Base-by-base conservation (phyloP, 2,888 invertebrate genomes). In the Oxycera nigricornis region DNA sequence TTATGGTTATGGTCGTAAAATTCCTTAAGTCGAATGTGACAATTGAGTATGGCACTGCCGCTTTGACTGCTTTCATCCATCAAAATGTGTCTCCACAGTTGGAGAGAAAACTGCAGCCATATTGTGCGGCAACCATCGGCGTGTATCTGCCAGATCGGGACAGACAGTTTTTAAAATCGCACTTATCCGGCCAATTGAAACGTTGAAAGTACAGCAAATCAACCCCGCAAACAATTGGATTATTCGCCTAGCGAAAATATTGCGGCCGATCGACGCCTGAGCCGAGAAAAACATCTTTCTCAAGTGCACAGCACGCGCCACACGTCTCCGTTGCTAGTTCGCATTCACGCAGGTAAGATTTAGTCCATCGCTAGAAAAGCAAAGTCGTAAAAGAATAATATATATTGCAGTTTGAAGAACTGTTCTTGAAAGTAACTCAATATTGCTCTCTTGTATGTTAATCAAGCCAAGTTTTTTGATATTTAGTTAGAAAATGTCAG, bases 121-220 rank as follows among this genome's bases (percentile, higher is more conserved):
- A 75, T 73, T 75, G 75, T 70, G 75, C 75, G 75, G 75, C 75
- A 62, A 72, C 31, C 55, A 50, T 75, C 73, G 75, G 73, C 75
- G 75, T 75, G 75, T 75, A 55, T 31, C 35, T 52, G 20, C 68
- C 7, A 52, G 2, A 59, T 17, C 30, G 68, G 24, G n/a, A 17
- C 20, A 26, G 46, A 28, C 28, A 41, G 31, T 3, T 26, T 2
- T 9, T 3, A 17, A 61, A 30, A 31, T 20, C n/a, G 7, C 17
- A 9, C 6, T 7, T 35, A n/a, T 11, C 61, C 35, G 7, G 35
- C 35, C 1, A 17, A 3, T 31, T 31, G 35, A n/a, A n/a, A 6
- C 20, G 6, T 1, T n/a, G 35, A 20, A 61, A 61, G 17, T 61
- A 61, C 35, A 6, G 24, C 61, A 31, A 20, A 61, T 4, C 31